Evolutionary conservation across 1,140 invertebrate genomes (phyloP).

Genomic region (Hylaeus volcanicus): DNA sequence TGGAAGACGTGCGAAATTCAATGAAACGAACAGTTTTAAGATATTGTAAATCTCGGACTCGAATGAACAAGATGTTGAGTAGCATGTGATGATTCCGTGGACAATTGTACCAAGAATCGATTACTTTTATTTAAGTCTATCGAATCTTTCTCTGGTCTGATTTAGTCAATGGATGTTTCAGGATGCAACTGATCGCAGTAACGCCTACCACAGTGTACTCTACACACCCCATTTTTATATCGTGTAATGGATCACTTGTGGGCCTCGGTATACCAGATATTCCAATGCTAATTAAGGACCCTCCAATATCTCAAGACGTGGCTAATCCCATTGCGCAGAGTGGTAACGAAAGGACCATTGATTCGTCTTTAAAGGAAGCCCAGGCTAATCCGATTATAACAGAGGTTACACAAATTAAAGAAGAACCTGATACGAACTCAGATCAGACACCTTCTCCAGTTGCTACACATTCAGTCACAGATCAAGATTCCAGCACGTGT

Average conservation of each 20-base stretch:
- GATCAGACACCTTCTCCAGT: background rate
- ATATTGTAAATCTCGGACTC: too few species aligned
- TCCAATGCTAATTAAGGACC: background rate
- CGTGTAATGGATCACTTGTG: background rate
- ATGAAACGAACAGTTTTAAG: too few species aligned
- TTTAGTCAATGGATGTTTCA: slow-evolving; percentile 30
- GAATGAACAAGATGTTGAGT: too few species aligned
- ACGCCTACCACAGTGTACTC: background rate
- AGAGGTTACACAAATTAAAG: background rate
- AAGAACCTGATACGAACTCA: background rate
- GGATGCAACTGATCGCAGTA: slow-evolving; percentile 1
- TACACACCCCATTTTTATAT: background rate
- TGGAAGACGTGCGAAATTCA: too few species aligned
- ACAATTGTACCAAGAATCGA: too few species aligned
- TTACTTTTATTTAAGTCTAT: background rate
- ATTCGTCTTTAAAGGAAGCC: too few species aligned
- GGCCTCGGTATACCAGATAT: background rate
- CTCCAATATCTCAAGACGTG: background rate
- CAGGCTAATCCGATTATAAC: background rate
- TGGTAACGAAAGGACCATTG: too few species aligned
- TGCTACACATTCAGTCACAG: background rate
- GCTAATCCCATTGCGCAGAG: too few species aligned
- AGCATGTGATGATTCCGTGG: background rate
- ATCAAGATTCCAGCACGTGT: background rate
- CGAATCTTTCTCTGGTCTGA: too few species aligned